These are phyloP conservation scores for Chaetops frenatus DNA, from an alignment of 2,113 vertebrate species.

Conservation along the genomic window DNA sequence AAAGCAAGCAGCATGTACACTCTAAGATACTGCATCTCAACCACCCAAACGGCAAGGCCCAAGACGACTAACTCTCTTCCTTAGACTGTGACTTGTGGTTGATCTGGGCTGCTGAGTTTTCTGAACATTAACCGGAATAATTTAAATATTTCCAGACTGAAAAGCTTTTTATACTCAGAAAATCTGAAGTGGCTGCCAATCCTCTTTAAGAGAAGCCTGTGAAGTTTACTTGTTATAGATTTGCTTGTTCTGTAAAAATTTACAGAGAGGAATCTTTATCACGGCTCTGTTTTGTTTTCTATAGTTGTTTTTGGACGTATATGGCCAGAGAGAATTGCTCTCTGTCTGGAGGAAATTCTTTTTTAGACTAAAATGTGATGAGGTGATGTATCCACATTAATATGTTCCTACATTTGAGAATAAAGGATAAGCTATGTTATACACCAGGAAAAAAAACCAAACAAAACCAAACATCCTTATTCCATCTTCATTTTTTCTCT, in stretches of 20 bases:
- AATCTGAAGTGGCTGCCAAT: not conserved
- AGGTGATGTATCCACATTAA: not conserved
- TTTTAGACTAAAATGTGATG: not conserved
- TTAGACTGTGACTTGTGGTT: not conserved
- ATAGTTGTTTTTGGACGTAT: not conserved
- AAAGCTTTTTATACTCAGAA: not conserved
- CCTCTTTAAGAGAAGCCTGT: not conserved
- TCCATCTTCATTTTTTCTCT: constrained; percentile 35
- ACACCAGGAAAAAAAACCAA: not conserved
- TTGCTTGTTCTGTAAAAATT: constrained; percentile 22
- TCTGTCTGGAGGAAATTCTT: not conserved
- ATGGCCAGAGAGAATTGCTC: not conserved
- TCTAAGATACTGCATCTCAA: not conserved
- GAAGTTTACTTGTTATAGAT: not conserved
- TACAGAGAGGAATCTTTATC: not conserved
- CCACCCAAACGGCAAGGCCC: not conserved
- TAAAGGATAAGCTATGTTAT: not conserved
- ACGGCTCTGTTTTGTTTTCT: not conserved
- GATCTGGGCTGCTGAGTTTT: not conserved
- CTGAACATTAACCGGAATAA: not conserved
- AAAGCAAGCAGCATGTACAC: not conserved
- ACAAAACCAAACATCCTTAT: not conserved
- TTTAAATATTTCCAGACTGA: not conserved
- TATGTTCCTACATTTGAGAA: not conserved
- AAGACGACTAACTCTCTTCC: not conserved